Evolutionary conservation across 2,797 vertebrate genomes (phyloP).

Genomic region (Discoglossus pictus): DNA sequence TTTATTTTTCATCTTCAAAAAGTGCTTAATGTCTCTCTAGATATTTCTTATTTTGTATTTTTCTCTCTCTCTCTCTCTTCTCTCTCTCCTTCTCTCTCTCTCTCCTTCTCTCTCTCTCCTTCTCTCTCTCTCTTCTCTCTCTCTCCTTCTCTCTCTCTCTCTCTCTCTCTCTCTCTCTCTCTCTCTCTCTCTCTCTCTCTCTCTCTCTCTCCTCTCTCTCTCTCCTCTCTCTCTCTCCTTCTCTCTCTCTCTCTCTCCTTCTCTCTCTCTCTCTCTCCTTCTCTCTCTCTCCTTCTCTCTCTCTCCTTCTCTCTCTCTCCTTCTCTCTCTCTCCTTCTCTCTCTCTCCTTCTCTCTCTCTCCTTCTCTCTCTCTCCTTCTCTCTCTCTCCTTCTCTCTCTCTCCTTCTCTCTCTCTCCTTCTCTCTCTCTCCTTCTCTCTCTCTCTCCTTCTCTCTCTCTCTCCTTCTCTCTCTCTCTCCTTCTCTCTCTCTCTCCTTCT

Average conservation of each 20-base stretch:
- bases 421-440: neutral
- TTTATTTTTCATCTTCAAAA: too few relatives aligned
- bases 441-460: neutral
- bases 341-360: neutral
- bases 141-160: neutral
- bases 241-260: neutral
- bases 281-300: too few relatives aligned
- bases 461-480: neutral
- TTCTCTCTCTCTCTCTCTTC: neutral
- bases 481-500: too few relatives aligned
- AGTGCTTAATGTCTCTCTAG: too few relatives aligned
- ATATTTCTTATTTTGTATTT: neutral
- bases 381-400: neutral
- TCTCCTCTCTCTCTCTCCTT: neutral
- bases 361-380: neutral
- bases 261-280: neutral
- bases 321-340: neutral
- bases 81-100: neutral
- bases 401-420: neutral
- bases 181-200: too few relatives aligned
- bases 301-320: too few relatives aligned
- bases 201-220: too few relatives aligned
- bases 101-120: neutral
- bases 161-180: slow-evolving; percentile 1
- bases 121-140: neutral